phyloP scores from a whole-genome alignment of 2,113 vertebrate species.

The Scytalopus superciliaris region DNA sequence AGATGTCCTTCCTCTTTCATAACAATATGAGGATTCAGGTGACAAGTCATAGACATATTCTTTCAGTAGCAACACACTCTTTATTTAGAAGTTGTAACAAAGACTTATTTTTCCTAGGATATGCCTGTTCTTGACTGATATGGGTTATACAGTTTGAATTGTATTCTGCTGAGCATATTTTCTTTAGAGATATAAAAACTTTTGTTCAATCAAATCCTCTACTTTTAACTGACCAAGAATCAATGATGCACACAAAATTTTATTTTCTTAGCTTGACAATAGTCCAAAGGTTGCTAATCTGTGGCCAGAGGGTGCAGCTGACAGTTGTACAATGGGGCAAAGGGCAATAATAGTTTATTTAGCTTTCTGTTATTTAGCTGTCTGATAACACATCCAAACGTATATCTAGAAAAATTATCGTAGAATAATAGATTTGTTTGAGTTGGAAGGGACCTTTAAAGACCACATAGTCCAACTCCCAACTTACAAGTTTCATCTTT shows the following conservation, averaged over 20 bases:
- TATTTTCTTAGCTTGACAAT: background rate
- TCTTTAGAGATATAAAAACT: constrained; percentile 15
- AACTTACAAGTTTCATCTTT: background rate
- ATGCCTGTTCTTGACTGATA: constrained; percentile 14
- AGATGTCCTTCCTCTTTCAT: background rate
- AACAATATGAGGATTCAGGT: background rate
- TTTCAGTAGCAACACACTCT: background rate
- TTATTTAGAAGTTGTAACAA: constrained; percentile 29
- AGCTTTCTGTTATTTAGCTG: background rate
- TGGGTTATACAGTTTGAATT: background rate
- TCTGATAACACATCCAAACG: background rate
- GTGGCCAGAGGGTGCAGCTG: background rate
- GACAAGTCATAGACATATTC: constrained; percentile 18
- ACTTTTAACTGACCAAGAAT: constrained; percentile 23
- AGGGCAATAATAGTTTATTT: constrained; percentile 22
- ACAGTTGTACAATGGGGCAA: background rate
- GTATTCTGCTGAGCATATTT: background rate
- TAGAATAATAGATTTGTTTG: background rate
- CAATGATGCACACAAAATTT: background rate
- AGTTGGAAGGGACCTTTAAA: background rate
- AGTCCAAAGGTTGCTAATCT: background rate
- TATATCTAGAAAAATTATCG: background rate
- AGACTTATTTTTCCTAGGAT: constrained; percentile 19
- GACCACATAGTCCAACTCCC: background rate
- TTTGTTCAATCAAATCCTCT: constrained; percentile 10